These are phyloP conservation scores for Microplitis demolitor DNA, from an alignment of 1,140 invertebrate genomes.

Conservation along the genomic window DNA sequence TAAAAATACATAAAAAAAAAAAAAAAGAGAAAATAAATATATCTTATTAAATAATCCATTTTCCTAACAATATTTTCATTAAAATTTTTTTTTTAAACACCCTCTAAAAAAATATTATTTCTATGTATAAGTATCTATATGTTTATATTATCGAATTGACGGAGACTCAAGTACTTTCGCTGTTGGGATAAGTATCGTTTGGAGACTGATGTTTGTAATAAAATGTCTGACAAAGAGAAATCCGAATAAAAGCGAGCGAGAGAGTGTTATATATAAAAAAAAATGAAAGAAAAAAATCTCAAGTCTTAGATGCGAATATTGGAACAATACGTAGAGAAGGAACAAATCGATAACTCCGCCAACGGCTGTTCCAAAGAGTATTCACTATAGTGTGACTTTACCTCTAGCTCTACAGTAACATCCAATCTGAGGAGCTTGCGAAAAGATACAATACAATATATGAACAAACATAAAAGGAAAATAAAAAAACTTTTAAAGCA, in stretches of 20 bases:
- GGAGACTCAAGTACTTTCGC: not conserved
- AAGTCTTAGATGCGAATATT: not conserved
- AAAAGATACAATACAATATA: not conserved
- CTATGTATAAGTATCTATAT: not conserved
- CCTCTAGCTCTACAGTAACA: not conserved
- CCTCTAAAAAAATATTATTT: too few species aligned
- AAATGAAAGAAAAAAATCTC: too few species aligned
- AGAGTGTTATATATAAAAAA: not conserved
- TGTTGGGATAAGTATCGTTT: not conserved
- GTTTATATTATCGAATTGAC: not conserved
- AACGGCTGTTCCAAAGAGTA: not conserved
- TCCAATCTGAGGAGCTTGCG: not conserved
- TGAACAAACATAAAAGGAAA: not conserved
- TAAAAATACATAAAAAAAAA: too few species aligned
- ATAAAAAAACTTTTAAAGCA: not conserved
- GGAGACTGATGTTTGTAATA: slow-evolving; percentile 12
- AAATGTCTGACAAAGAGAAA: not conserved
- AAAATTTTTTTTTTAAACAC: too few species aligned
- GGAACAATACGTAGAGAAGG: slow-evolving; percentile 21
- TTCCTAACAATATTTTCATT: too few species aligned
- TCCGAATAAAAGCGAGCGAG: not conserved
- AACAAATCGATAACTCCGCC: slow-evolving; percentile 25
- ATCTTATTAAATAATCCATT: too few species aligned
- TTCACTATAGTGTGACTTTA: not conserved
- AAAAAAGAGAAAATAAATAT: too few species aligned